Evolutionary conservation across 2,113 vertebrate species (phyloP), one percentile per base, ranked within the genome.

Genomic region (Typhlomys cinereus): DNA sequence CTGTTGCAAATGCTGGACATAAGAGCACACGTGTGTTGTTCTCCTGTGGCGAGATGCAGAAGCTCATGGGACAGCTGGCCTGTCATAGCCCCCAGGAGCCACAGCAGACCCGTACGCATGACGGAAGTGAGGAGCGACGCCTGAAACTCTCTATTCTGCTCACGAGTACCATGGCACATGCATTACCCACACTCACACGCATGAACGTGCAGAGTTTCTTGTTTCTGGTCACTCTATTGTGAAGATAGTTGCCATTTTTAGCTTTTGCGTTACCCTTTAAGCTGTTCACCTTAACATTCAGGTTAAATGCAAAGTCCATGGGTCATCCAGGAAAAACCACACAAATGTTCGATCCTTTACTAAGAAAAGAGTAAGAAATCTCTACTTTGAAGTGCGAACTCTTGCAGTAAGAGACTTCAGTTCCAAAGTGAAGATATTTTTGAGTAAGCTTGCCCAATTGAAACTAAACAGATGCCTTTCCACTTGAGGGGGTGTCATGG

Each of bases 401-500:
- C 25, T 89, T 92, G 52, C 50, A 31, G 78, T 59, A 82, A 57
- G 54, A 83, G 71, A 78, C n/a, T 54, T 88, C 71, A 31, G 62
- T 10, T 10, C 29, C 89, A 44, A 74, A 79, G 82, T n/a, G 71
- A 59, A 31, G 66, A 31, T 61, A 25, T 69, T 88, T 93, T 94
- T 95, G n/a, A 90, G 83, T 52, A 21, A 20, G 17, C 79, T 69
- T 54, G 4, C 89, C 88, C 79, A 95, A 66, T 27, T 15, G 85
- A 94, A 90, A 62, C 75, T 82, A 69, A 17, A 70, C 44, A 75
- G 34, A 95, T n/a, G 36, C 18, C 88, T 93, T 86, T 52, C n/a
- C 73, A 1, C 57, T 94, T 90, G 91, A 95, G 92, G 94, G 62
- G 48, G 86, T 57, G 70, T 81, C 18, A 11, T 0, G 14, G 29